Percentiles rank a stretch among this genome's conserved stretches.
These are phyloP conservation scores for Boloria euphrosyne DNA, from an alignment of 2,888 invertebrate genomes.

Conservation along the genomic window DNA sequence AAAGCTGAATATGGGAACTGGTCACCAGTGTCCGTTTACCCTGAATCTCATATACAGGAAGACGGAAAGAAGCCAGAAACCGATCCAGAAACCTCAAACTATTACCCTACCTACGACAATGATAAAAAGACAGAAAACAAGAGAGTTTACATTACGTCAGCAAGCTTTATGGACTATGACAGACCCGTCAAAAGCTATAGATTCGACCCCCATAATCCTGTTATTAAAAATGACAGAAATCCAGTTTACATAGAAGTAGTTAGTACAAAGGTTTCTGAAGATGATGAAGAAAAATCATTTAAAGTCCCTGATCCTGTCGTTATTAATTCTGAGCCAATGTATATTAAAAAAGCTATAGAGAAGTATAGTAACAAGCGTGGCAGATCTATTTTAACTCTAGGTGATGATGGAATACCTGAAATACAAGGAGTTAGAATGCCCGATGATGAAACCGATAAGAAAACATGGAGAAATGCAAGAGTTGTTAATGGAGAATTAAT, in stretches of 20 bases:
- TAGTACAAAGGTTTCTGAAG: conserved; percentile 74
- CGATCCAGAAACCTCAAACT: conserved; percentile 70
- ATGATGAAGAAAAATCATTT: conserved; percentile 72
- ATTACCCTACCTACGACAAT: conserved; percentile 76
- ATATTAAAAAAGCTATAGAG: conserved; percentile 78
- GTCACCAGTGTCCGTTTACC: conserved; percentile 78
- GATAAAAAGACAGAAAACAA: conserved; percentile 70
- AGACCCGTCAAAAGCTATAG: conserved; percentile 73
- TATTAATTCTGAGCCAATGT: conserved; percentile 85
- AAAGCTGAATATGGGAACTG: conserved; percentile 80
- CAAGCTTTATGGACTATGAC: conserved; percentile 69
- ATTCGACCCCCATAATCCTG: conserved; percentile 76
- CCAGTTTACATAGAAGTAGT: conserved; percentile 80
- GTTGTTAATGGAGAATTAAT: conserved; percentile 92
- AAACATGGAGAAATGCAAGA: conserved; percentile 93
- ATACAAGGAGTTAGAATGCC: conserved; percentile 92
- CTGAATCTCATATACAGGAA: conserved; percentile 75
- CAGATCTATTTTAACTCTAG: conserved; percentile 85
- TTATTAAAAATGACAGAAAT: conserved; percentile 80
- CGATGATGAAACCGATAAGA: conserved; percentile 91
- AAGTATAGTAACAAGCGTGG: conserved; percentile 82
- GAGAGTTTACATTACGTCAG: conserved; percentile 76
- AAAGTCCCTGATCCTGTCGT: conserved; percentile 86
- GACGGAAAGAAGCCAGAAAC: conserved; percentile 66
- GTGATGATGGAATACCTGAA: conserved; percentile 88